Percentiles rank a stretch among this genome's conserved stretches.
These are phyloP conservation scores for Apodemia mormo DNA, from an alignment of 2,888 invertebrate genomes.

Conservation along the genomic window DNA sequence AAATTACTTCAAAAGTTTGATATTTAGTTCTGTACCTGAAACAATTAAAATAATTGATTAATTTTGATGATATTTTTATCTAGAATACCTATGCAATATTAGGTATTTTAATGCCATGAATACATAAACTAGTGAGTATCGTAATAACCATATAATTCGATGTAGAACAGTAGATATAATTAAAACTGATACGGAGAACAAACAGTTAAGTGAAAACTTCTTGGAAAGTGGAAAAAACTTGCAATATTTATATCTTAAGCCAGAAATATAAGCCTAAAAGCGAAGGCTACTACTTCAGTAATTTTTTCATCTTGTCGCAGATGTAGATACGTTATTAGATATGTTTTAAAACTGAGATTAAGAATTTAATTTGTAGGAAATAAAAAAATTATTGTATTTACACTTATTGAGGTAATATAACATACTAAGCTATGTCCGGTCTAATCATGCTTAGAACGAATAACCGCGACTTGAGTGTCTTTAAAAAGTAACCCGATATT, in stretches of 20 bases:
- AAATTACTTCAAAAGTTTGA: neutral
- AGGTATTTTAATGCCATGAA: neutral
- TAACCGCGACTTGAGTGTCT: no score
- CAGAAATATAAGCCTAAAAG: neutral
- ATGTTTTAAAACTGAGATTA: constrained; percentile 10
- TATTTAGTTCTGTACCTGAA: constrained; percentile 4
- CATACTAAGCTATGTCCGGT: no score
- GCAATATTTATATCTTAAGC: neutral
- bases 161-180: no score
- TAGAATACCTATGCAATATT: neutral
- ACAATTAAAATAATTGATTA: neutral
- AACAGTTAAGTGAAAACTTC: neutral
- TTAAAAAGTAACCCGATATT: no score
- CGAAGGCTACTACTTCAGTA: neutral
- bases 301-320: constrained; percentile 4
- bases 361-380: no score
- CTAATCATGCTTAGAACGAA: no score
- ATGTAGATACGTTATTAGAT: constrained; percentile 3
- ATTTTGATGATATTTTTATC: neutral
- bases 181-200: neutral
- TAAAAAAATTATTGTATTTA: neutral
- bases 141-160: no score
- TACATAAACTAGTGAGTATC: neutral
- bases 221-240: neutral
- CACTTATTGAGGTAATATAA: no score